Evolutionary conservation across 2,113 vertebrate genomes (phyloP).

Genomic region (Bucco capensis): DNA sequence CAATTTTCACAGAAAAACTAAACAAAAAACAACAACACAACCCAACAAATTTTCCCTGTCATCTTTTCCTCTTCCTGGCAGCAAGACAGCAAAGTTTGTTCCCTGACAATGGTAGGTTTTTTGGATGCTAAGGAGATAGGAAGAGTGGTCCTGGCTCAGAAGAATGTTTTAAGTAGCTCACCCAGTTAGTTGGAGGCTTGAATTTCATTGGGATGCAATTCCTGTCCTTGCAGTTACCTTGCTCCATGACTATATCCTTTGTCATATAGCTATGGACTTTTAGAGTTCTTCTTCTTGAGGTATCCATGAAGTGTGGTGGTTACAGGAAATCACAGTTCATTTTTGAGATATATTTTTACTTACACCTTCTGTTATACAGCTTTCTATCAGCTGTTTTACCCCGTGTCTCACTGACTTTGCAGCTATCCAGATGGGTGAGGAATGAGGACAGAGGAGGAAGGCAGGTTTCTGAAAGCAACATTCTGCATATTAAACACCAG

Average conservation of each 20-base stretch:
- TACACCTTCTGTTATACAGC: accelerated
- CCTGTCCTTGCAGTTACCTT: not conserved
- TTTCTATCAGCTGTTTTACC: not conserved
- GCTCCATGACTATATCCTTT: not conserved
- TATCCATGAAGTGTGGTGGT: not conserved
- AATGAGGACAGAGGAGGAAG: not conserved
- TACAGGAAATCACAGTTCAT: accelerated
- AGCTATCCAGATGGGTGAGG: not conserved
- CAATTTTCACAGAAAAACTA: not conserved
- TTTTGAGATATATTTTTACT: not conserved
- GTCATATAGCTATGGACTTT: accelerated
- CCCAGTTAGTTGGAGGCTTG: not conserved
- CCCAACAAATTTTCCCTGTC: not conserved
- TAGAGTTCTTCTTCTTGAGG: not conserved
- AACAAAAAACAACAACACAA: not conserved
- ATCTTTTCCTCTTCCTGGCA: not conserved
- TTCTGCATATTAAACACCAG: not conserved
- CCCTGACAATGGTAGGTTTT: not conserved
- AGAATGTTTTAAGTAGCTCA: not conserved
- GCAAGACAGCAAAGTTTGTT: not conserved
- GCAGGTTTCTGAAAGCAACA: not conserved
- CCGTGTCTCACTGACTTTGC: not conserved
- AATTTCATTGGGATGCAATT: not conserved
- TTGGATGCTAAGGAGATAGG: accelerated
- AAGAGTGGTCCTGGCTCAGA: not conserved